These are phyloP conservation scores for Vultur gryphus DNA, from an alignment of 2,797 vertebrate genomes.

Conservation along the genomic window DNA sequence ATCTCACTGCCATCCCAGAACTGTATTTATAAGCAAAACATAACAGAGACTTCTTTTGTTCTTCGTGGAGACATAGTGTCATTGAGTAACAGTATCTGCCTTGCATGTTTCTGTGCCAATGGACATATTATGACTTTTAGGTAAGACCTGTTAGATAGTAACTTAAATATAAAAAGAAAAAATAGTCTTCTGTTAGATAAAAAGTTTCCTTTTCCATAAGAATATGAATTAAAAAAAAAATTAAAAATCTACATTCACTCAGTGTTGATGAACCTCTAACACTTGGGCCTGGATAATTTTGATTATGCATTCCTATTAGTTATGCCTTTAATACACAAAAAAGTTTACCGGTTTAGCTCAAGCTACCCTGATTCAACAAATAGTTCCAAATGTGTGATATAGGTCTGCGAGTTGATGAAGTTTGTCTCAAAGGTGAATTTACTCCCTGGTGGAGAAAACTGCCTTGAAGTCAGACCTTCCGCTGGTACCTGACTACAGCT, in stretches of 20 bases:
- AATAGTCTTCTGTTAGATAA: neutral
- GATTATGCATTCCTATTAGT: neutral
- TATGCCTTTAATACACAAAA: neutral
- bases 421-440: neutral
- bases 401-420: neutral
- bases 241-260: neutral
- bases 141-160: constrained; percentile 72
- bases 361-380: neutral
- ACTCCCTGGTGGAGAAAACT: neutral
- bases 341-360: neutral
- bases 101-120: constrained; percentile 98
- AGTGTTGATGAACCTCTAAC: neutral
- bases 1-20: constrained; percentile 93
- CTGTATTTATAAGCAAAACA: constrained; percentile 95
- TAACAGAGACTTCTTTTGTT: constrained; percentile 97
- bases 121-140: constrained; percentile 99
- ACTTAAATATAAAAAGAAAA: neutral
- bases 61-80: constrained; percentile 93
- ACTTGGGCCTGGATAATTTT: neutral
- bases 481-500: neutral
- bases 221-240: neutral
- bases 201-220: neutral
- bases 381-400: neutral
- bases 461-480: neutral
- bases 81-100: constrained; percentile 87